A percentile compares a stretch with the other conserved stretches of the same genome.
Conservation (phyloP, 2,888 invertebrate genomes). For the Watsonalla cultraria region DNA sequence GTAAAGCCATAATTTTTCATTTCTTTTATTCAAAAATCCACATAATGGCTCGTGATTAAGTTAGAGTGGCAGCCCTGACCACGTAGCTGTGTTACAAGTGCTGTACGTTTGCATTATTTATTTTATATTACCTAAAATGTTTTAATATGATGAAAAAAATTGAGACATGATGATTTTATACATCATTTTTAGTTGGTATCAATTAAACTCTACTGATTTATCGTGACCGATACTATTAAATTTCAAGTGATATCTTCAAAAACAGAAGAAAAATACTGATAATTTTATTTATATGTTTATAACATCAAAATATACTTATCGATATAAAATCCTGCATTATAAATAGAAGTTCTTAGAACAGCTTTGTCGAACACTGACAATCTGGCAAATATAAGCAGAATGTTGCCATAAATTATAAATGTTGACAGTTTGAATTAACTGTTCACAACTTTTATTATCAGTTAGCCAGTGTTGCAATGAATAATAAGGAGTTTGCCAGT, state of each 20-base stretch:
- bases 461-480: constrained; percentile 53
- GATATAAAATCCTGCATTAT: no score
- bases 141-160: background rate
- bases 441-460: constrained; percentile 57
- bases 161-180: no score
- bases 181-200: no score
- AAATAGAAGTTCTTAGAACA: no score
- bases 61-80: constrained; percentile 27
- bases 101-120: background rate
- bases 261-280: no score
- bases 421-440: constrained; percentile 42
- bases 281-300: no score
- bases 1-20: constrained; percentile 37
- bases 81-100: constrained; percentile 11
- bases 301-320: no score
- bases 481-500: constrained; percentile 51
- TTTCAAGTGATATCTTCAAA: no score
- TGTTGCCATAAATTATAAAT: constrained; percentile 28
- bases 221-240: no score
- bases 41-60: constrained; percentile 48
- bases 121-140: background rate
- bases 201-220: no score
- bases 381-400: constrained; percentile 7
- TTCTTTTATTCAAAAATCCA: constrained; percentile 38
- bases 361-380: no score